A percentile compares a stretch with the other conserved stretches of the same genome.
Conservation (phyloP, 2,113 vertebrate genomes). For the Eublepharis macularius region DNA sequence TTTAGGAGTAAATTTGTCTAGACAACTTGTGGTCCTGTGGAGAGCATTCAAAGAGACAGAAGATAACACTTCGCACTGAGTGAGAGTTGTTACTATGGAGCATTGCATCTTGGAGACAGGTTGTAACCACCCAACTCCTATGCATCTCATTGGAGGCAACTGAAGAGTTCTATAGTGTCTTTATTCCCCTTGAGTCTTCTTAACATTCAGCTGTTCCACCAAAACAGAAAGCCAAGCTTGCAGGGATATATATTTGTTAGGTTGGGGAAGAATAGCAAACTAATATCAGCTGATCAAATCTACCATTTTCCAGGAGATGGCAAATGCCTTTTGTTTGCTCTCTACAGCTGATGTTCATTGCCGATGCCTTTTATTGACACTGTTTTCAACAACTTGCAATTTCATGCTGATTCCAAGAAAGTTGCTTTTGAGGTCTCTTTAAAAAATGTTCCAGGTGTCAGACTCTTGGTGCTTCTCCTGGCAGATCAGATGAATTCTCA, state of each 20-base stretch:
- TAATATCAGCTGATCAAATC: not conserved
- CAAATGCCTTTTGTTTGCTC: not conserved
- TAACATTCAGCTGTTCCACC: not conserved
- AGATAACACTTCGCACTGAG: not conserved
- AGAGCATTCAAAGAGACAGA: not conserved
- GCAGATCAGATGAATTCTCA: not conserved
- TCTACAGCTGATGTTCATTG: not conserved
- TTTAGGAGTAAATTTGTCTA: not conserved
- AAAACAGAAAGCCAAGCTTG: not conserved
- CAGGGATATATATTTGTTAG: not conserved
- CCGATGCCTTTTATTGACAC: not conserved
- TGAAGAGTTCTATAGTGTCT: not conserved
- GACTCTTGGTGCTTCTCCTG: not conserved
- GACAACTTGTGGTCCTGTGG: not conserved
- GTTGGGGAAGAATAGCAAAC: not conserved
- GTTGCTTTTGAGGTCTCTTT: not conserved
- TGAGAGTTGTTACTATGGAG: not conserved
- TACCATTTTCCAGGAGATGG: not conserved
- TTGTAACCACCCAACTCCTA: not conserved
- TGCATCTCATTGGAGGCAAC: not conserved
- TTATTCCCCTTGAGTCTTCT: not conserved
- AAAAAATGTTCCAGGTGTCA: not conserved
- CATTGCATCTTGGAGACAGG: not conserved
- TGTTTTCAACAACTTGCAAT: not conserved
- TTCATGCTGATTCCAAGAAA: not conserved